Base-by-base conservation (phyloP, 2,797 vertebrate genomes). In the Hippopotamyrus pictus region DNA sequence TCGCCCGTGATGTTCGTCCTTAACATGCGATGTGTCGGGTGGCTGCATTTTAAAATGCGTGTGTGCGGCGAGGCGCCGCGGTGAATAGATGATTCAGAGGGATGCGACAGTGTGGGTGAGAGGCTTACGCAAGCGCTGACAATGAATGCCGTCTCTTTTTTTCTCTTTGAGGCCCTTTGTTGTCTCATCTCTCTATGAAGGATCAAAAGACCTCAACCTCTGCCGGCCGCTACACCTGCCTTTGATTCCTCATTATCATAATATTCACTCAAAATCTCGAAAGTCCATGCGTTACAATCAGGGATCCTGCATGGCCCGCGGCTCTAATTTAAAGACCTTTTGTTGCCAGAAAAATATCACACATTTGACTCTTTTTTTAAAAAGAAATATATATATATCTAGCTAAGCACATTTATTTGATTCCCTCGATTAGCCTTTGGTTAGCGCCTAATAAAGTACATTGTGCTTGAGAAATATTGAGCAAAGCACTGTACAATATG, bases 21-120 rank as follows among this genome's bases (percentile, higher is more conserved):
- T 85, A 85, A 22, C n/a, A 19, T 85, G 46, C 73, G n/a, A 50
- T 11, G 19, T 29, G 83, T 53, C 22, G 22, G 83, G 83, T 53
- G 46, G 83, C 46, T 44, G 17, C 73, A 46, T 14, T 50, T 86
- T 86, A 29, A 29, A 17, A 76, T 88, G 69, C 3, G 22, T 53
- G 65, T 48, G 9, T n/a, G 44, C 5, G 2, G 62, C 11, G 11
- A 76, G 50, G 53, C 29, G 0, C 17, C 9, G 9, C 41, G 37
- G 54, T 25, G 57, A 65, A 46, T 86, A 53, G 85, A 54, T 86
- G 85, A 86, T 86, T 86, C 85, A 86, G 53, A 50, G 25, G 29
- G 48, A 22, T 46, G 44, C n/a, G 22, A 11, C 53, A 37, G 88
- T 76, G 88, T 53, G 88, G 65, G 46, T 9, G 88, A 57, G 73